Conservation (phyloP, 2,888 invertebrate species). For the Cheilosia scutellata region DNA sequence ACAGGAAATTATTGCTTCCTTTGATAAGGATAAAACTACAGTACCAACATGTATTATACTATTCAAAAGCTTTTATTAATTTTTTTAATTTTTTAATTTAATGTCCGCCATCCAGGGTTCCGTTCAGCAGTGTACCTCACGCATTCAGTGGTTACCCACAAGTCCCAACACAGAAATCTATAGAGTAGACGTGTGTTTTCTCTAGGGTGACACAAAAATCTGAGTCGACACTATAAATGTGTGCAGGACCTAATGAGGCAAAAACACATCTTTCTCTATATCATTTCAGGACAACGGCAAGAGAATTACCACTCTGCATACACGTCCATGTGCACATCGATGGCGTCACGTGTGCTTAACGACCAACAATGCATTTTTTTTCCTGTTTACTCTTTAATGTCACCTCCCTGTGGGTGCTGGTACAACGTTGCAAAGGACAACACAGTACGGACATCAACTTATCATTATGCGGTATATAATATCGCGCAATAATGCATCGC, state of each 20-base stretch:
- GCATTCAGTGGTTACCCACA: conserved; percentile 58
- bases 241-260: conserved; percentile 64
- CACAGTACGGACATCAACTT: conserved; percentile 22
- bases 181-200: conserved; percentile 5
- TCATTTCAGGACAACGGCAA: conserved; percentile 49
- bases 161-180: conserved; percentile 56
- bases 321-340: conserved; percentile 64
- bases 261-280: conserved; percentile 43
- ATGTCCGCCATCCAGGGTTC: neutral
- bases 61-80: conserved; percentile 25
- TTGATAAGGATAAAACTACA: neutral
- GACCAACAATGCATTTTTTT: conserved; percentile 50
- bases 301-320: conserved; percentile 42
- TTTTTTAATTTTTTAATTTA: conserved; percentile 50
- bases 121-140: neutral
- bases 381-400: conserved; percentile 17
- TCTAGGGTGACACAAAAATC: conserved; percentile 33
- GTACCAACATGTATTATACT: neutral
- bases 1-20: neutral
- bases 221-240: conserved; percentile 44
- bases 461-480: conserved; percentile 46
- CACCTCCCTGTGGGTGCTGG: conserved; percentile 45
- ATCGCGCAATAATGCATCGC: conserved; percentile 13
- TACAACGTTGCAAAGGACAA: conserved; percentile 12
- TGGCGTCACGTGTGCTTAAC: conserved; percentile 74